These are phyloP conservation scores for Ennomos fuscantarius DNA, from an alignment of 2,888 invertebrate species.

Conservation along the genomic window DNA sequence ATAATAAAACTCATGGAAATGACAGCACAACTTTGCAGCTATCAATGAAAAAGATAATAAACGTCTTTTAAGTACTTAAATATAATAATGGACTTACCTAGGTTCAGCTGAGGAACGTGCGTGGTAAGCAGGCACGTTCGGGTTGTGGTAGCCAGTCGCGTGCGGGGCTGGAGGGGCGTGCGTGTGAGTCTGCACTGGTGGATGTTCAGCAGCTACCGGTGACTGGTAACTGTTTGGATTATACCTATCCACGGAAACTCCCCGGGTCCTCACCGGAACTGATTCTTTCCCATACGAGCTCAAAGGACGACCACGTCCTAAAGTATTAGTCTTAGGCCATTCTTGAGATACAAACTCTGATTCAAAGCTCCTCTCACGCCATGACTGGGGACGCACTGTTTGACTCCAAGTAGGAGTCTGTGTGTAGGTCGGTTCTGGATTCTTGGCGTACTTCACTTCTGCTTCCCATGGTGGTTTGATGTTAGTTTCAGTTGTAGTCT, in stretches of 20 bases:
- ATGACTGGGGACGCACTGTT: conserved; percentile 74
- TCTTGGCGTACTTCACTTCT: conserved; percentile 64
- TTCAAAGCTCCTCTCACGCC: conserved; percentile 78
- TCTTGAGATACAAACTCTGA: conserved; percentile 75
- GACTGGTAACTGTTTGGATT: conserved; percentile 76
- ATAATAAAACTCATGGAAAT: too few species aligned
- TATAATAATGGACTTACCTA: conserved; percentile 55
- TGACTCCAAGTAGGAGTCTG: conserved; percentile 80
- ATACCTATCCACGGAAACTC: conserved; percentile 79
- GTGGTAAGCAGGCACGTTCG: conserved; percentile 79
- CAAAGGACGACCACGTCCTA: conserved; percentile 74
- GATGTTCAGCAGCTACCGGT: conserved; percentile 68
- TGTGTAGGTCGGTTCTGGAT: conserved; percentile 59
- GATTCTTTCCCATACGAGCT: conserved; percentile 66
- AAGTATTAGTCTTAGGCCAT: conserved; percentile 72
- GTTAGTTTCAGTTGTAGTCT: conserved; percentile 57
- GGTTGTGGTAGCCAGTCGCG: conserved; percentile 69
- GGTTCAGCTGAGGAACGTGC: conserved; percentile 79
- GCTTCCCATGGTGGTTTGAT: conserved; percentile 77
- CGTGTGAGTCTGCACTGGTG: conserved; percentile 79
- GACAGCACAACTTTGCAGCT: too few species aligned
- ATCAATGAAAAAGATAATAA: too few species aligned
- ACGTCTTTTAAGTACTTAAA: too few species aligned
- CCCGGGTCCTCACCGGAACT: conserved; percentile 68
- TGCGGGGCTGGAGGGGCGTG: conserved; percentile 71